phyloP scores from a whole-genome alignment of 2,888 invertebrate species.

The Tridacna gigas region DNA sequence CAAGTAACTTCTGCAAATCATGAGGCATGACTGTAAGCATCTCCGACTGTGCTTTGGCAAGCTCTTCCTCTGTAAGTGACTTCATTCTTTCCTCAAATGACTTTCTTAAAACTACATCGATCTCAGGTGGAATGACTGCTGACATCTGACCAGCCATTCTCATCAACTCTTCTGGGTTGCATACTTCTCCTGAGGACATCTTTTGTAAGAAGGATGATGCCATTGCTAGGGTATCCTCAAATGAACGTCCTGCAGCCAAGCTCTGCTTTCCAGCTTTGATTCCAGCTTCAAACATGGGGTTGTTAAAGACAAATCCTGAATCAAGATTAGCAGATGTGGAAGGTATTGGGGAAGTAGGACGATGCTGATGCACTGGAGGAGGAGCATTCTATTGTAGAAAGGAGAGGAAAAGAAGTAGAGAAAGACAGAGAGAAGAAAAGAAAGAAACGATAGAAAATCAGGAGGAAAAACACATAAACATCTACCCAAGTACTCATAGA shows the following conservation, averaged over 20 bases:
- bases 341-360: not conserved
- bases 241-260: not conserved
- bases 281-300: slow-evolving; percentile 29
- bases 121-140: slow-evolving; percentile 8
- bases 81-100: slow-evolving; percentile 1
- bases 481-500: no score
- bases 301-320: not conserved
- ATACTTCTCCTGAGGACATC: not conserved
- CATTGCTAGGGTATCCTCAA: not conserved
- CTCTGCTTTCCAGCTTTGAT: slow-evolving; percentile 6
- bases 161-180: slow-evolving; percentile 4
- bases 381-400: not conserved
- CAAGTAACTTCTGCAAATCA: not conserved
- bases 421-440: not conserved
- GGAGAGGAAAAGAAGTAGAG: slow-evolving; percentile 13
- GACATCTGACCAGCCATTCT: slow-evolving; percentile 6
- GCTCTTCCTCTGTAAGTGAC: not conserved
- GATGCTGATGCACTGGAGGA: not conserved
- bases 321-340: not conserved
- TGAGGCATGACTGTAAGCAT: not conserved
- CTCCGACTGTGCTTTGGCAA: not conserved
- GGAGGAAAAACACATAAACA: slow-evolving; percentile 4
- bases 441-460: slow-evolving; percentile 3
- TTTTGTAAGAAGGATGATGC: not conserved
- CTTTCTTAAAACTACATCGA: not conserved